These are phyloP conservation scores for Falco punctatus DNA, from an alignment of 2,113 vertebrate species.

Conservation along the genomic window DNA sequence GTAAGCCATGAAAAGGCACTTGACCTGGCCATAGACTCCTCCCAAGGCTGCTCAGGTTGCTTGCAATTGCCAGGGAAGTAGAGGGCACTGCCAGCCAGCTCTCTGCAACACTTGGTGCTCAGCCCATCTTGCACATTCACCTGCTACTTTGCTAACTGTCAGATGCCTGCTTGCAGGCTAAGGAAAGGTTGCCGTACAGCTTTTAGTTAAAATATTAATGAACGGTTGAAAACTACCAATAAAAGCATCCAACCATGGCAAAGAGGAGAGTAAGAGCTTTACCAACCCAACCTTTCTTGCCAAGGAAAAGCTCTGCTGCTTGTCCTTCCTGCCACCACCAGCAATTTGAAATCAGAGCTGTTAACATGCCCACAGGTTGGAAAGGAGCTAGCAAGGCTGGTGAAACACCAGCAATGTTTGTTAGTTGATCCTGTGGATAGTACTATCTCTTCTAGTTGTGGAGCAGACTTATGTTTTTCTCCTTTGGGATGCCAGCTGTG, in stretches of 20 bases:
- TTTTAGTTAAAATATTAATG: constrained; percentile 29
- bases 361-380: neutral
- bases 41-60: neutral
- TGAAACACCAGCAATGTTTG: neutral
- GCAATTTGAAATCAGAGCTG: neutral
- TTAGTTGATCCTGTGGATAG: neutral
- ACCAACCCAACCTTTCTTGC: neutral
- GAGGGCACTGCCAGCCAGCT: neutral
- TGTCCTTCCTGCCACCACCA: neutral
- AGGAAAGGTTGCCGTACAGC: neutral
- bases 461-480: neutral
- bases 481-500: neutral
- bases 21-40: neutral
- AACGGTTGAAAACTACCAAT: neutral
- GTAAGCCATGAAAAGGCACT: neutral
- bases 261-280: neutral
- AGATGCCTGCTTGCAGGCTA: neutral
- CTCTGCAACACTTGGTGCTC: neutral
- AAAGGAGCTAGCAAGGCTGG: neutral
- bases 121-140: neutral
- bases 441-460: neutral
- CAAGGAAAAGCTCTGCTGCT: neutral
- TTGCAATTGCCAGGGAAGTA: neutral
- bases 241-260: neutral
- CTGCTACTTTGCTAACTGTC: neutral